phyloP scores from a whole-genome alignment of 2,888 invertebrate species.

The Chymomyza amoena region DNA sequence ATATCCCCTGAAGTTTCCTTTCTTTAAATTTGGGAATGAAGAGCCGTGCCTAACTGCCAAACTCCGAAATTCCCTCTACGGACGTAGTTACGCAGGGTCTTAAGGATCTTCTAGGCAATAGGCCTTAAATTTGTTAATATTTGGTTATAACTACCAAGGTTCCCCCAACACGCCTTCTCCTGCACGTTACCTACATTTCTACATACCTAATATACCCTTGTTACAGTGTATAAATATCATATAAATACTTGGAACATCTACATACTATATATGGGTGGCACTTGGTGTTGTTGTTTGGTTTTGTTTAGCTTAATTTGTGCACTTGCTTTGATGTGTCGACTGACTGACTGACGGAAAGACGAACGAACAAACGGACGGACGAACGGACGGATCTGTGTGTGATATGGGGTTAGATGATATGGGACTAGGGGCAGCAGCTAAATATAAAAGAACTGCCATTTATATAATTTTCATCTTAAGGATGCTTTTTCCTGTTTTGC shows the following conservation, averaged over 20 bases:
- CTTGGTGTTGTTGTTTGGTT: conserved; percentile 52
- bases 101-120: too few species aligned
- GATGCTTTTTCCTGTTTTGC: conserved; percentile 38
- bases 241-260: not conserved
- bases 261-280: not conserved
- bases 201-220: too few species aligned
- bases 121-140: too few species aligned
- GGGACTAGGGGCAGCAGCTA: not conserved
- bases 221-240: too few species aligned
- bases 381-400: not conserved
- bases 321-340: conserved; percentile 66
- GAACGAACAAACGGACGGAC: not conserved
- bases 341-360: not conserved
- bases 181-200: too few species aligned
- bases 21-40: too few species aligned
- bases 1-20: too few species aligned
- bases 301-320: conserved; percentile 70
- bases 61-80: too few species aligned
- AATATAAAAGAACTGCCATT: not conserved
- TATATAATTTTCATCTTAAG: conserved; percentile 22
- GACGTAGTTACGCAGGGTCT: too few species aligned
- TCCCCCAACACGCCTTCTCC: too few species aligned
- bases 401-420: not conserved
- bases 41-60: too few species aligned
- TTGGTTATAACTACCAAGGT: too few species aligned